Evolutionary conservation across 2,113 vertebrate species (phyloP), one percentile per base, ranked within the genome.

Genomic region (Corydoras maculifer): DNA sequence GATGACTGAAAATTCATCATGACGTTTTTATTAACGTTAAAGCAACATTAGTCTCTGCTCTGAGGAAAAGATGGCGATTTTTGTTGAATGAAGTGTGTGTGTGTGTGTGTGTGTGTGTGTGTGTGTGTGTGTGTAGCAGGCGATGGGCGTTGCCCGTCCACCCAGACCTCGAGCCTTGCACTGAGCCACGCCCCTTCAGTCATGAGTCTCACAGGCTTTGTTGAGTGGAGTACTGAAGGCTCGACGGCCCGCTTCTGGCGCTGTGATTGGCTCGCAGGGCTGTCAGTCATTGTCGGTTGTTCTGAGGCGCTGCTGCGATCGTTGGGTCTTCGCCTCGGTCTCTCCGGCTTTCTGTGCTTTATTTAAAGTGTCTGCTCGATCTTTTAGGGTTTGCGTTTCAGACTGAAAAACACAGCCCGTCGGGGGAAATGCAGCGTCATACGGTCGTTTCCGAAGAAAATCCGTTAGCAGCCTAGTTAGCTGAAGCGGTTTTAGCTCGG

Each of bases 81-180:
- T 43, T 43, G 35, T 43, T 43, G 35, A 43, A 53, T 53, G 13
- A 13, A n/a, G 13, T 57, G 54, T 57, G 54, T 57, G 13, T 57
- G n/a, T 14, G 13, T 13, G 8, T 57, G 13, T 13, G 14, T 53
- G 9, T 53, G 13, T 53, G 49, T 9, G 11, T 11, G 51, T 14
- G 9, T 49, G 54, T 14, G 71, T 72, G 69, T 85, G 35, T 68
- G 84, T 78, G 84, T 82, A 67, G 5, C 12, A 58, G 54, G 79
- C 70, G 79, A 87, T 87, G 86, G 86, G 86, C 83, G 87, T 87
- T 80, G 86, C 82, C 85, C 79, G 72, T 79, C 72, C 81, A 82
- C 78, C 85, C 81, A 81, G 75, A 82, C 78, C 73, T 76, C 74
- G 75, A 75, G 54, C 29, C 82, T 74, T 78, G 61, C 76, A 49